phyloP scores from a whole-genome alignment of 1,140 invertebrate genomes.

The Nasonia vitripennis region DNA sequence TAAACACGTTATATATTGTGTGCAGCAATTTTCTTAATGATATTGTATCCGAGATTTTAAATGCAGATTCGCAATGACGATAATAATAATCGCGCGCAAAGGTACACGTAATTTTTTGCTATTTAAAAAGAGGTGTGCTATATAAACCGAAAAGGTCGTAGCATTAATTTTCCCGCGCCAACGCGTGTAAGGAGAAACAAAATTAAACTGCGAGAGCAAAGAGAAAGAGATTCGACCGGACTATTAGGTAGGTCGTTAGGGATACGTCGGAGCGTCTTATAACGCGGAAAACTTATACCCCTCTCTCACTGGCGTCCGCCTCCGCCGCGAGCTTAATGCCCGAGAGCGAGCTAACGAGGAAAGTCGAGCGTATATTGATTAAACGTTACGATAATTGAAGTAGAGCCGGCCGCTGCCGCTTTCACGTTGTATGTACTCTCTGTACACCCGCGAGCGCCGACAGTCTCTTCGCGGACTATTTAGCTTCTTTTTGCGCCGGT shows the following conservation, averaged over 20 bases:
- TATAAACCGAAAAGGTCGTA: no score
- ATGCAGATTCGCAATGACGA: no score
- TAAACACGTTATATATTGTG: background rate
- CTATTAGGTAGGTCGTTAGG: slow-evolving; percentile 46
- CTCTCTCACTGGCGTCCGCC: background rate
- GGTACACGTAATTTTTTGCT: no score
- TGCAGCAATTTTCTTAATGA: no score
- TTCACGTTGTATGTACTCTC: slow-evolving; percentile 27
- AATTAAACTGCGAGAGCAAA: background rate
- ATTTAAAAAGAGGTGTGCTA: no score
- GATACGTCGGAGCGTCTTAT: slow-evolving; percentile 25
- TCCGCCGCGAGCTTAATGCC: slow-evolving; percentile 15
- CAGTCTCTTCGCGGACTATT: slow-evolving; percentile 22
- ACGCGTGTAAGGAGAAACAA: background rate
- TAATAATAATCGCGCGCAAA: no score
- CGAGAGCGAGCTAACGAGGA: slow-evolving; percentile 41
- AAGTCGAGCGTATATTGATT: slow-evolving; percentile 50
- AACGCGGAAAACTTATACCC: slow-evolving; percentile 31
- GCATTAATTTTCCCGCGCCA: no score
- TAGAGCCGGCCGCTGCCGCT: slow-evolving; percentile 9
- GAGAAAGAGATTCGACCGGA: background rate
- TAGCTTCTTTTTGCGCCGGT: background rate
- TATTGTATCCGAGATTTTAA: no score
- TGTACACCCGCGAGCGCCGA: slow-evolving; percentile 24
- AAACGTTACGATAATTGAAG: slow-evolving; percentile 52